A percentile compares a stretch with the other conserved stretches of the same genome.
Conservation (phyloP, 2,888 invertebrate genomes). For the Polydrusus tereticollis region DNA sequence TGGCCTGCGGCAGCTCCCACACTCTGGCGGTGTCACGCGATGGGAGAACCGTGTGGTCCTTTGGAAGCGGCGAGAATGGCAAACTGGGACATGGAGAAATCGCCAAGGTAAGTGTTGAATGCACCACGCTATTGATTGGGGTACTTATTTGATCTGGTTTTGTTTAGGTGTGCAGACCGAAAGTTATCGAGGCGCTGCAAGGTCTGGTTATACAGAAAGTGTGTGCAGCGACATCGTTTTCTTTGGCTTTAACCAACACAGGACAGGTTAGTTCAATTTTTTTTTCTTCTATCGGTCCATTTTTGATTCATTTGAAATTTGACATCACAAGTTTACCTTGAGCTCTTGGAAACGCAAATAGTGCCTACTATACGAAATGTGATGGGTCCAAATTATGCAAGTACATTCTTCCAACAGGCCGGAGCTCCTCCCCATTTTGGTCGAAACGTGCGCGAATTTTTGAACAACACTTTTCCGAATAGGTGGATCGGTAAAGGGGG, state of each 20-base stretch:
- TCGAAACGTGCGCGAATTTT: too few species aligned
- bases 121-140: too few species aligned
- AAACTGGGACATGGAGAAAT: constrained; percentile 68
- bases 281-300: constrained; percentile 10
- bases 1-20: constrained; percentile 71
- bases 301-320: too few species aligned
- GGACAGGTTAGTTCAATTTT: constrained; percentile 67
- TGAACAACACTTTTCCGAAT: too few species aligned
- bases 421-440: too few species aligned
- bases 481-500: too few species aligned
- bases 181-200: constrained; percentile 72
- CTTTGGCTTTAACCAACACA: constrained; percentile 69
- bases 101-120: constrained; percentile 64
- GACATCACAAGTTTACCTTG: too few species aligned
- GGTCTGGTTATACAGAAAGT: constrained; percentile 71
- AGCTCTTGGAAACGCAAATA: too few species aligned
- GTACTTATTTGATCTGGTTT: neutral
- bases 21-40: constrained; percentile 70
- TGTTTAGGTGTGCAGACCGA: constrained; percentile 67
- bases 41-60: constrained; percentile 72
- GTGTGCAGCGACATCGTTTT: constrained; percentile 71
- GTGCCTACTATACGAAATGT: too few species aligned
- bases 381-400: too few species aligned
- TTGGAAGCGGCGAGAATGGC: constrained; percentile 72
- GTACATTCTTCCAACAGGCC: too few species aligned